Evolutionary conservation across 2,797 vertebrate genomes (phyloP).

Genomic region (Pangasius djambal): DNA sequence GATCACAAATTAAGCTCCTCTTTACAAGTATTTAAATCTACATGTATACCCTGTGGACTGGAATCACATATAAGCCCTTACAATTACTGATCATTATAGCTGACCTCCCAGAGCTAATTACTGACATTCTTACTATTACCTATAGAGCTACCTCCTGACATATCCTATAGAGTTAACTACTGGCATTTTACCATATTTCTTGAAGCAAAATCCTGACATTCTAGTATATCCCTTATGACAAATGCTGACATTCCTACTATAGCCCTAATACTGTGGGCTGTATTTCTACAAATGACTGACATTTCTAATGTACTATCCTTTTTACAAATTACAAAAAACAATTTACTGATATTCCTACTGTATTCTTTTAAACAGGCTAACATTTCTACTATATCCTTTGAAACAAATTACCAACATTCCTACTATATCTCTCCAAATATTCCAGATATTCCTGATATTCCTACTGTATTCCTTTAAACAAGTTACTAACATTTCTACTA

Average conservation of each 20-base stretch:
- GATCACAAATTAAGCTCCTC: constrained; percentile 75
- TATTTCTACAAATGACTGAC: neutral
- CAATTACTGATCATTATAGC: neutral
- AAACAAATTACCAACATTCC: neutral
- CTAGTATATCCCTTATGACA: neutral
- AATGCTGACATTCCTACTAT: neutral
- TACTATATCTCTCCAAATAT: neutral
- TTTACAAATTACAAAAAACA: too few species aligned
- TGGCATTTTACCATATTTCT: neutral
- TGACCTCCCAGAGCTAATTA: neutral
- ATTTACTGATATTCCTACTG: neutral
- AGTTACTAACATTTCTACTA: neutral
- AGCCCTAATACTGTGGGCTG: neutral
- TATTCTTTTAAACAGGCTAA: neutral
- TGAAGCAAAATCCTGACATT: neutral
- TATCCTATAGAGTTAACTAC: neutral
- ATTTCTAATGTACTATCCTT: neutral
- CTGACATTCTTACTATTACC: neutral
- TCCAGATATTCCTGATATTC: neutral
- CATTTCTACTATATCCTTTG: neutral
- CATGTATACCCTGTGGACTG: constrained; percentile 38
- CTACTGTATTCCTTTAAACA: neutral
- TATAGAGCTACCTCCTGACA: neutral
- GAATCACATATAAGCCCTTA: neutral
- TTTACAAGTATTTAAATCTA: constrained; percentile 67